These are phyloP conservation scores for Scleropages formosus DNA, from an alignment of 2,797 vertebrate species.

Conservation along the genomic window DNA sequence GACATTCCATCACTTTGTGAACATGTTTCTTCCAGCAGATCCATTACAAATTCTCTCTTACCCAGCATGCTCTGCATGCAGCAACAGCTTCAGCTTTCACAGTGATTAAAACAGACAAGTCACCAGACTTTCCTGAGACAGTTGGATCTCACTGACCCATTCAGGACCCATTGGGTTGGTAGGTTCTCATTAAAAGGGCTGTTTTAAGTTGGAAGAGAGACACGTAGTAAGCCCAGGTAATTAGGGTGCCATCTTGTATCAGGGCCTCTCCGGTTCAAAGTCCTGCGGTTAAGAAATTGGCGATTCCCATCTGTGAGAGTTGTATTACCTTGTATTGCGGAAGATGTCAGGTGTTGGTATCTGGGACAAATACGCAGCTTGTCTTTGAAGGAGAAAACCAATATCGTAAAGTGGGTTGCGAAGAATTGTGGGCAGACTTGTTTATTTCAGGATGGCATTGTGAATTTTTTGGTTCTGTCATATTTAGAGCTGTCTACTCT, in stretches of 20 bases:
- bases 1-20: conserved; percentile 26
- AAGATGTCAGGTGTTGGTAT: conserved; percentile 18
- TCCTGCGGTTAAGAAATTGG: conserved; percentile 19
- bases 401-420: not conserved
- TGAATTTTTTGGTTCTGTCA: not conserved
- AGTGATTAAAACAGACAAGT: conserved; percentile 44
- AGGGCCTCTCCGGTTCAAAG: conserved; percentile 1
- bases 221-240: conserved; percentile 19
- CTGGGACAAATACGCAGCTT: conserved; percentile 7
- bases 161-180: not conserved
- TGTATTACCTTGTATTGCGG: conserved; percentile 2
- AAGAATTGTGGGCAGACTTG: not conserved
- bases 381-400: not conserved
- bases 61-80: conserved; percentile 43
- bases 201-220: conserved; percentile 12
- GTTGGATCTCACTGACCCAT: conserved; percentile 24
- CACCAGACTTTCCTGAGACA: conserved; percentile 28
- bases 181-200: conserved; percentile 18
- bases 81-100: conserved; percentile 26
- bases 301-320: not conserved
- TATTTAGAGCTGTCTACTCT: not conserved
- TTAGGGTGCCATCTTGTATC: not conserved
- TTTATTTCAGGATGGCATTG: not conserved
- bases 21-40: conserved; percentile 25
- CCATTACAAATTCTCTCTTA: conserved; percentile 31